A percentile compares a stretch with the other conserved stretches of the same genome.
Evolutionary conservation across 2,113 vertebrate species (phyloP).

Genomic region (Hucho hucho): DNA sequence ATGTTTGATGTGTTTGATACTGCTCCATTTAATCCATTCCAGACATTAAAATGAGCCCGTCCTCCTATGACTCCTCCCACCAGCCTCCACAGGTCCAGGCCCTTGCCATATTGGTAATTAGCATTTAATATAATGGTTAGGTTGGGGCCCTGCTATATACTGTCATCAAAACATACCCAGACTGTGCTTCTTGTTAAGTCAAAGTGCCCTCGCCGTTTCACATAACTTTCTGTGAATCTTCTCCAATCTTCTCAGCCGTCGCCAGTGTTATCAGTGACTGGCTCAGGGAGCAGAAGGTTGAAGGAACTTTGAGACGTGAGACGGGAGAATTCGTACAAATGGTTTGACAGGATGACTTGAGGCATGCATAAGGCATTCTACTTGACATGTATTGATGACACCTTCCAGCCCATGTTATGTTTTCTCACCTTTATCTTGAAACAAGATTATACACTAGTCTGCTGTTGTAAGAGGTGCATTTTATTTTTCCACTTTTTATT

Average conservation of each 20-base stretch:
- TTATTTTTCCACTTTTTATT: neutral
- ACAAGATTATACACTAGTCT: neutral
- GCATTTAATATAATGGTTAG: neutral
- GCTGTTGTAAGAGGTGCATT: neutral
- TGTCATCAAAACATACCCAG: neutral
- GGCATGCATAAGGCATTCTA: too few species aligned
- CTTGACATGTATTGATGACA: too few species aligned
- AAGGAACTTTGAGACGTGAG: neutral
- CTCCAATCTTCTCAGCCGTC: neutral
- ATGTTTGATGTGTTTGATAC: too few species aligned
- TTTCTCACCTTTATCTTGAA: neutral
- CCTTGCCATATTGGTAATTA: neutral
- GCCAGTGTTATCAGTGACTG: neutral
- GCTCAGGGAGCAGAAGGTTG: neutral
- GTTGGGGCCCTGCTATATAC: neutral
- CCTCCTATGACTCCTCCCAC: too few species aligned
- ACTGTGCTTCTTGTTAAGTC: neutral
- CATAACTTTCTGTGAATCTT: neutral
- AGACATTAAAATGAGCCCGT: too few species aligned
- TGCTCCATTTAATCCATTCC: too few species aligned
- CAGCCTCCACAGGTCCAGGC: too few species aligned
- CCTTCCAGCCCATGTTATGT: too few species aligned
- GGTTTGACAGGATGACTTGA: neutral
- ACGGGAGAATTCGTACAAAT: neutral
- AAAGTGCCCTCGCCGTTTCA: neutral